Evolutionary conservation across 1,140 invertebrate genomes (phyloP).

Genomic region (Orchestia grillus): DNA sequence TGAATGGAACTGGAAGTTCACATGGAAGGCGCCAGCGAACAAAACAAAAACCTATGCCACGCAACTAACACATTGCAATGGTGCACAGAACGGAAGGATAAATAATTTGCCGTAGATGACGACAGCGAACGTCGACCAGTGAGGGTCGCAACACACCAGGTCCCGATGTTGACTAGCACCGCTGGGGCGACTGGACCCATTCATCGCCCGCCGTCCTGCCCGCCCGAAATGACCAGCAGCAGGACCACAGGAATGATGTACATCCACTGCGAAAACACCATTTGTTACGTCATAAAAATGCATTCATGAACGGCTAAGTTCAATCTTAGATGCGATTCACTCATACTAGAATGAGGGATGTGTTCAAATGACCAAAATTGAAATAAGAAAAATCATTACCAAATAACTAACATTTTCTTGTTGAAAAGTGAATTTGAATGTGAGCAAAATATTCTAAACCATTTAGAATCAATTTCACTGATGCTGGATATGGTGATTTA

Average conservation of each 20-base stretch:
- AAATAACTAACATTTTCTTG: too few species aligned
- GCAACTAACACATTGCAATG: too few species aligned
- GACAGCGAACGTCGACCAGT: neutral
- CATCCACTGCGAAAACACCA: slow-evolving; percentile 87
- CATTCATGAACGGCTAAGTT: neutral
- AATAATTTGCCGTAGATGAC: too few species aligned
- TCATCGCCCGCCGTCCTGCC: slow-evolving; percentile 57
- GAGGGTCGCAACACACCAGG: neutral
- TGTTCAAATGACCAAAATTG: too few species aligned
- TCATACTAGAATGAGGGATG: too few species aligned
- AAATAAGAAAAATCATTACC: too few species aligned
- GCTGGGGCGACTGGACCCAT: neutral
- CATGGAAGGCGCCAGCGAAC: neutral
- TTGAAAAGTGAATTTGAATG: too few species aligned
- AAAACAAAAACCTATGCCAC: too few species aligned
- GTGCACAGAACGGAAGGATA: too few species aligned
- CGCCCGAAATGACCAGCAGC: slow-evolving; percentile 85
- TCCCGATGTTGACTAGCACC: neutral
- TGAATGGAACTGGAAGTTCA: neutral
- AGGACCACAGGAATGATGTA: slow-evolving; percentile 91
- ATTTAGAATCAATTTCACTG: too few species aligned
- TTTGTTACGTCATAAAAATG: slow-evolving; percentile 55
- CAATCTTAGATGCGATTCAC: neutral
- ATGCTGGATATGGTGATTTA: too few species aligned
- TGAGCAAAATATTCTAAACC: too few species aligned